Conservation (phyloP, 2,113 vertebrate species). For the Ictalurus furcatus region DNA sequence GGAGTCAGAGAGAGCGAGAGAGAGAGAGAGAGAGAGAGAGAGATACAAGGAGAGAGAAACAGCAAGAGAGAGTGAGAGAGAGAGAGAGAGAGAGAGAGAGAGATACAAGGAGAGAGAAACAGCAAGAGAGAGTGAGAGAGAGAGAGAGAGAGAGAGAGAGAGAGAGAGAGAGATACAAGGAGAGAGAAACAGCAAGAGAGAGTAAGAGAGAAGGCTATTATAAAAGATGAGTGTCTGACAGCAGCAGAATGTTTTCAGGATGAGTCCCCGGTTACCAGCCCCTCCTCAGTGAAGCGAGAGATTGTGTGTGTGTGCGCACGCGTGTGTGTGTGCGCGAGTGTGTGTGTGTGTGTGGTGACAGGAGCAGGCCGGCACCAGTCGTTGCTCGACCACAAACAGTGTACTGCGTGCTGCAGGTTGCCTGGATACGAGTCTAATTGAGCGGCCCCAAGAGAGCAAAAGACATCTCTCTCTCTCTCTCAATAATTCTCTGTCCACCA, state of each 20-base stretch:
- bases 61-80: not conserved
- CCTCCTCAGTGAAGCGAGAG: constrained; percentile 34
- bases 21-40: not conserved
- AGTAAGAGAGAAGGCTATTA: constrained; percentile 4
- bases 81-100: not conserved
- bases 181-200: not conserved
- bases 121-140: not conserved
- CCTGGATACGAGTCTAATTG: constrained; percentile 77
- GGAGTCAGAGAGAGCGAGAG: not conserved
- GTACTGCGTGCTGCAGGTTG: constrained; percentile 72
- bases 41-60: not conserved
- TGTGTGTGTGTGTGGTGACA: constrained; percentile 33
- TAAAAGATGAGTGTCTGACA: constrained; percentile 21
- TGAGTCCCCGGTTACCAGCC: constrained; percentile 18
- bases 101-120: not conserved
- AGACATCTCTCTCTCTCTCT: constrained; percentile 55
- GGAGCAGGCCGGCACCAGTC: constrained; percentile 47
- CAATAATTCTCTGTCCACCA: not conserved
- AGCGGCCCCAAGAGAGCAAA: constrained; percentile 70
- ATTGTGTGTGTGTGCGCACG: constrained; percentile 27
- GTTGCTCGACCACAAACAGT: constrained; percentile 39
- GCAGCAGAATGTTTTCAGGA: constrained; percentile 34
- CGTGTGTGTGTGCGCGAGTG: constrained; percentile 30
- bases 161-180: not conserved
- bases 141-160: not conserved